Base-by-base conservation (phyloP, 2,113 vertebrate species). In the Nettapus auritus region DNA sequence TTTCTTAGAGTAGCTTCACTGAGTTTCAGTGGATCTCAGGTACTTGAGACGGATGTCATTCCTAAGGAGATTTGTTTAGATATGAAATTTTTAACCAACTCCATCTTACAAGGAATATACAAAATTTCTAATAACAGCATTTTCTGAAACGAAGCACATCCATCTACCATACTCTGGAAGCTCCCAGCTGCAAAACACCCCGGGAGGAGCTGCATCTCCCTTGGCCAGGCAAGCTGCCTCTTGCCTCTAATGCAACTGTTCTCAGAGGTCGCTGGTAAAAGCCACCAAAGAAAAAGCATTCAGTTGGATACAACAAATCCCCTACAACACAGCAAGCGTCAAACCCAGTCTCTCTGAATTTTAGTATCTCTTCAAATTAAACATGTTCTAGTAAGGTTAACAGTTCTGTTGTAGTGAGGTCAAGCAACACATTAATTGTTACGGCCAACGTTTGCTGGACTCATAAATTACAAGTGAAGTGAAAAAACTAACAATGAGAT, bases 401-500 rank as follows among this genome's bases (percentile, higher is more conserved):
- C 44, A 91, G 26, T 46, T 56, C 17, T 94, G 94, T 53, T 52
- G 48, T 57, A 88, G 64, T 31, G 57, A 76, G 66, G 59, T 86
- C 66, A 92, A 87, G 67, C 44, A 57, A 25, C 50, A 36, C 29
- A 40, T 88, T 83, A 89, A 89, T 26, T 91, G 73, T 75, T 53
- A 57, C 0, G 64, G 80, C 31, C 78, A 82, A 87, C 40, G 26
- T 84, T 56, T 93, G 74, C 74, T 74, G 36, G 31, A 55, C 62
- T 87, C 93, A 94, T 87, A 96, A 95, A 96, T 92, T 52, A 89
- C 53, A 56, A 89, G 67, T 53, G 86, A 89, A 95, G 67, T 53
- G 86, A 89, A 95, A 94, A 94, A 88, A 80, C 40, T 46, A 94
- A 82, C 92, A 95, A 92, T 96, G 90, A 96, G 68, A 91, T 93